These are phyloP conservation scores for Actinostola sp. DNA, from an alignment of 92 coral and sea anemone genomes.

Conservation along the genomic window DNA sequence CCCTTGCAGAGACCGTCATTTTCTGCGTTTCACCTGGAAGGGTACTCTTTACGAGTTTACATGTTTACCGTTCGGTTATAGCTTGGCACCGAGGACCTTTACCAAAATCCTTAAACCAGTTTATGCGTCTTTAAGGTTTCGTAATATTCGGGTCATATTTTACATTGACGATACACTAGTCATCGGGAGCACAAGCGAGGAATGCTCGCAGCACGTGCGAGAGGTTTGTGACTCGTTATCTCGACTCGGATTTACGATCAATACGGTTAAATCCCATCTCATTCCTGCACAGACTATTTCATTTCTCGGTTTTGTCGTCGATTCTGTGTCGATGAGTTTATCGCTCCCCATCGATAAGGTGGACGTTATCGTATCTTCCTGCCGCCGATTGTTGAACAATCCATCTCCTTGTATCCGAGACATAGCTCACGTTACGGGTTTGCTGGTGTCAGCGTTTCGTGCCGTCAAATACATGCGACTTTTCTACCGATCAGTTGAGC, in stretches of 20 bases:
- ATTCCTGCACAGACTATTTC: conserved; percentile 15
- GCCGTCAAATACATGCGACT: conserved; percentile 41
- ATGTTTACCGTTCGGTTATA: conserved; percentile 58
- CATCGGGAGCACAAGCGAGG: conserved; percentile 16
- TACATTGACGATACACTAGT: conserved; percentile 47
- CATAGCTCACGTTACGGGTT: conserved; percentile 53
- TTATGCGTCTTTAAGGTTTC: conserved; percentile 20
- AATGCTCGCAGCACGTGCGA: conserved; percentile 27
- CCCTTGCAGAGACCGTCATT: too few relatives aligned
- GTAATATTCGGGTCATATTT: conserved; percentile 25
- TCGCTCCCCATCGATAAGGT: conserved; percentile 46
- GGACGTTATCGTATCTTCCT: conserved; percentile 13
- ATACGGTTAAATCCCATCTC: conserved; percentile 32
- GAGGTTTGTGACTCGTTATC: conserved; percentile 1
- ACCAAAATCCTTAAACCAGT: conserved; percentile 59
- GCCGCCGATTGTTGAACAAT: neutral
- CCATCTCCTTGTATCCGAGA: conserved; percentile 32
- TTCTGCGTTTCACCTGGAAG: conserved; percentile 50
- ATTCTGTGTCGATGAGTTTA: conserved; percentile 43
- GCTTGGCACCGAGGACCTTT: conserved; percentile 57
- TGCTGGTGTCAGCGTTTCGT: conserved; percentile 54
- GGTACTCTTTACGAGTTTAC: conserved; percentile 34
- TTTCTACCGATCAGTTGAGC: conserved; percentile 46
- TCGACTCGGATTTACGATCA: conserved; percentile 34
- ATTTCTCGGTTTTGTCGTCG: conserved; percentile 52